A percentile compares a stretch with the other conserved stretches of the same genome.
Conservation (phyloP, 2,888 invertebrate genomes). For the Stegophylla sp. region DNA sequence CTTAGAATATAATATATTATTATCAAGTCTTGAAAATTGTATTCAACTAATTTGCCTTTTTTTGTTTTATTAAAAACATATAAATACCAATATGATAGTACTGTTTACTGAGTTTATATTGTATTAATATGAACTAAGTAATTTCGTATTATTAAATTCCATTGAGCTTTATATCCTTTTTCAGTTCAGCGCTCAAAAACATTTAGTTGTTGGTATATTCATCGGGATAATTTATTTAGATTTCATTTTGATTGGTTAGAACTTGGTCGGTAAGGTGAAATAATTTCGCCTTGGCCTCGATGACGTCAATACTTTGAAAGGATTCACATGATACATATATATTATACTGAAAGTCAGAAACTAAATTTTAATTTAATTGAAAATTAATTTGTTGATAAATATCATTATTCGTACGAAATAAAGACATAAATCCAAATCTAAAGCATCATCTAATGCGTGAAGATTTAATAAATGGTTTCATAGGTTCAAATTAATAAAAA, state of each 20-base stretch:
- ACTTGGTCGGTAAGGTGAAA: slow-evolving; percentile 22
- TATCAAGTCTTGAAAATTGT: neutral
- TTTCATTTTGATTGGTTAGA: too few relatives aligned
- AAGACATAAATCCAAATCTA: neutral
- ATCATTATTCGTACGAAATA: neutral
- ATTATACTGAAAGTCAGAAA: neutral
- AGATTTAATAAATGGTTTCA: neutral
- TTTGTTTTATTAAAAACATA: neutral
- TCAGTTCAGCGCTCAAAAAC: slow-evolving; percentile 4
- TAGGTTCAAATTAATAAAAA: neutral
- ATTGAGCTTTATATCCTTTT: neutral
- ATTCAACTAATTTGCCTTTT: neutral
- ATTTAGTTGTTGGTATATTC: slow-evolving; percentile 20
- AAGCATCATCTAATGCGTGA: neutral
- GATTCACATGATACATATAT: slow-evolving; percentile 23
- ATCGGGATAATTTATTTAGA: slow-evolving; percentile 22
- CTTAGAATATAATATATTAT: neutral
- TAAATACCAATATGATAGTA: slow-evolving; percentile 11
- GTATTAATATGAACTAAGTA: neutral
- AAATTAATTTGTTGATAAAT: neutral
- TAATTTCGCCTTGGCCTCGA: slow-evolving; percentile 51
- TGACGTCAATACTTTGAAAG: slow-evolving; percentile 56
- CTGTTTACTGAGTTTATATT: neutral
- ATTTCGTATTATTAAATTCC: neutral
- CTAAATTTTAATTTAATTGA: neutral